Evolutionary conservation across 2,797 vertebrate species (phyloP).

Genomic region (Ceryle rudis): DNA sequence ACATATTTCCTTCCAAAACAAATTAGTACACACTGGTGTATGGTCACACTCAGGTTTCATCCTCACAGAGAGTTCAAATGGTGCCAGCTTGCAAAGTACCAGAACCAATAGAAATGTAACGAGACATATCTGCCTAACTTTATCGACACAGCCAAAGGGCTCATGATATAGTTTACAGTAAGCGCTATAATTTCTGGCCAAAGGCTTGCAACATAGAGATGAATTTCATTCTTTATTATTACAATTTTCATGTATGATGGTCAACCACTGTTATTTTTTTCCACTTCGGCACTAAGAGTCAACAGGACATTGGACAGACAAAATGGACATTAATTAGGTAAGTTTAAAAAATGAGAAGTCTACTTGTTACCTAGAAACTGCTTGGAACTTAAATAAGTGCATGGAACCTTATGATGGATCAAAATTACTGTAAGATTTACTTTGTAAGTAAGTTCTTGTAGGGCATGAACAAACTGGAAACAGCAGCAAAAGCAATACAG

Average conservation of each 20-base stretch:
- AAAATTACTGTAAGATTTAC: constrained; percentile 1
- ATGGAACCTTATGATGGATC: not conserved
- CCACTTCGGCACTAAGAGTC: not conserved
- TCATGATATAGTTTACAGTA: not conserved
- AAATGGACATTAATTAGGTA: not conserved
- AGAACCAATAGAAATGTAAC: not conserved
- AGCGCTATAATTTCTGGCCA: not conserved
- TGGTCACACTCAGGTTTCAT: not conserved
- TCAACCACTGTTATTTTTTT: not conserved
- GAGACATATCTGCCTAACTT: not conserved
- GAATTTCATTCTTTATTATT: not conserved
- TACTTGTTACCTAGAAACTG: not conserved
- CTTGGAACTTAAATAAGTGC: not conserved
- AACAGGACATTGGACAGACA: not conserved
- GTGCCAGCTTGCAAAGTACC: not conserved
- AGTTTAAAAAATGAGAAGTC: not conserved
- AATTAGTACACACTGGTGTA: not conserved
- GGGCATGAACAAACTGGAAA: not conserved
- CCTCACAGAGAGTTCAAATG: not conserved
- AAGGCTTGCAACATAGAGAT: not conserved
- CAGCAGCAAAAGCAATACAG: not conserved
- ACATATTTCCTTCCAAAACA: not conserved
- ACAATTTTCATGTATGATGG: not conserved
- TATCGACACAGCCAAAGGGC: not conserved
- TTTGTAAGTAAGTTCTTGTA: not conserved